These are phyloP conservation scores for Eupristina koningsbergeri DNA, from an alignment of 1,140 invertebrate genomes.

Conservation along the genomic window DNA sequence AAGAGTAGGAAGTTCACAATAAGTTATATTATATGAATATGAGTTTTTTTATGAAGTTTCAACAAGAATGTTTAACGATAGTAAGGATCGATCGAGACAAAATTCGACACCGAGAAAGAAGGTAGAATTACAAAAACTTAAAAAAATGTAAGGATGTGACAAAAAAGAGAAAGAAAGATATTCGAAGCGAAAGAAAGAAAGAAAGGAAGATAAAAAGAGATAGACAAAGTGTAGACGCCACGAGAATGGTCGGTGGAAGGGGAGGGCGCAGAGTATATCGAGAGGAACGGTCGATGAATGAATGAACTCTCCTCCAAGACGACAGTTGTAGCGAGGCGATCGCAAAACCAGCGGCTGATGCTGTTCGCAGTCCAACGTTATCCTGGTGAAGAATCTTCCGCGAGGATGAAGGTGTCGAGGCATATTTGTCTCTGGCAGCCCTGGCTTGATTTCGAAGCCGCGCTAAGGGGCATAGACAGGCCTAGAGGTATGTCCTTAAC, in stretches of 20 bases:
- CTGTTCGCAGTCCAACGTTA: background rate
- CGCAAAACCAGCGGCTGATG: constrained; percentile 15
- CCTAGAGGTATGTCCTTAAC: background rate
- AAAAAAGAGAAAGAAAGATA: constrained; percentile 8
- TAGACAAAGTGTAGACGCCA: background rate
- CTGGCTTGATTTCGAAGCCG: constrained; percentile 63
- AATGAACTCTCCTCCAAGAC: constrained; percentile 67
- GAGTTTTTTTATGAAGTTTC: background rate
- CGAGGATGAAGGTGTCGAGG: constrained; percentile 62
- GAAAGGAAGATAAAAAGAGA: background rate
- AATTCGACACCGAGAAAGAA: background rate
- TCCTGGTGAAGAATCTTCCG: constrained; percentile 32
- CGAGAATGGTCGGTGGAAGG: constrained; percentile 47
- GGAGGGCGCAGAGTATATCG: constrained; percentile 31
- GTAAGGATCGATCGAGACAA: background rate
- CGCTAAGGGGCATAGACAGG: background rate
- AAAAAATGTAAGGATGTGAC: background rate
- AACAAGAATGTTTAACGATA: background rate
- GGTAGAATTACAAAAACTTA: background rate
- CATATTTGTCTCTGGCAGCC: constrained; percentile 68
- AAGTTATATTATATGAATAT: background rate
- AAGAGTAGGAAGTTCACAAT: background rate
- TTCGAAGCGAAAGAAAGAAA: background rate
- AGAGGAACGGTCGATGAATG: constrained; percentile 66
- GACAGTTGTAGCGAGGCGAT: constrained; percentile 36